Base-by-base conservation (phyloP, 2,888 invertebrate species). In the Plagiodera versicolora region DNA sequence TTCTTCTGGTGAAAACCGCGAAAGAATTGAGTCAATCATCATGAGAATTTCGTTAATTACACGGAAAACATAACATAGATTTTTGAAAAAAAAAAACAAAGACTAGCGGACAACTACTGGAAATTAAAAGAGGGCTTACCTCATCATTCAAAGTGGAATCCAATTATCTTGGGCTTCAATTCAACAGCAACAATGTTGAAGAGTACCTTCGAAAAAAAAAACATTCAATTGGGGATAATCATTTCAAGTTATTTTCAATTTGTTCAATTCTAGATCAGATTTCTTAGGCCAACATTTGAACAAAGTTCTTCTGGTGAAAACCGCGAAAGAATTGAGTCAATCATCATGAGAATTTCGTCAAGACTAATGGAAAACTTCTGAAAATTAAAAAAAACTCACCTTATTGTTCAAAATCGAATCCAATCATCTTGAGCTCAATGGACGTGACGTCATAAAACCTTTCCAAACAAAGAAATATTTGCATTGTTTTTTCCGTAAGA, bases 351-450 rank as follows among this genome's bases (percentile, higher is more conserved):
- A 65, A 60, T n/a, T n/a, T n/a, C n/a, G n/a, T n/a, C 50, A n/a
- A n/a, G n/a, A n/a, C n/a, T n/a, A n/a, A n/a, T n/a, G n/a, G n/a
- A n/a, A n/a, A n/a, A n/a, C n/a, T n/a, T n/a, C n/a, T n/a, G n/a
- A n/a, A n/a, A n/a, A n/a, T n/a, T 39, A 14, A 59, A 17, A 45
- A 32, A 56, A n/a, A 63, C 67, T 65, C 67, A 79, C 79, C 79
- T 99, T 99, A 84, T 99, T 99, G 78, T 95, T 97, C 56, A n/a
- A 99, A 85, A 16, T 91, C 85, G 0, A 91, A 84, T 19, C 97
- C 99, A 66, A 99, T 98, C 81, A 99, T 98, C 82, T 99, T 98
- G 75, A 90, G 95, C 84, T 99, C 99, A 86, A 99, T 99, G 81
- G 99, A 83, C 63, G 99, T 98, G 85, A 97, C 98, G 61, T 98